Percentiles rank a stretch among this genome's conserved stretches.
These are phyloP conservation scores for Pollenia griseotomentosa DNA, from an alignment of 2,888 invertebrate genomes.

Conservation along the genomic window DNA sequence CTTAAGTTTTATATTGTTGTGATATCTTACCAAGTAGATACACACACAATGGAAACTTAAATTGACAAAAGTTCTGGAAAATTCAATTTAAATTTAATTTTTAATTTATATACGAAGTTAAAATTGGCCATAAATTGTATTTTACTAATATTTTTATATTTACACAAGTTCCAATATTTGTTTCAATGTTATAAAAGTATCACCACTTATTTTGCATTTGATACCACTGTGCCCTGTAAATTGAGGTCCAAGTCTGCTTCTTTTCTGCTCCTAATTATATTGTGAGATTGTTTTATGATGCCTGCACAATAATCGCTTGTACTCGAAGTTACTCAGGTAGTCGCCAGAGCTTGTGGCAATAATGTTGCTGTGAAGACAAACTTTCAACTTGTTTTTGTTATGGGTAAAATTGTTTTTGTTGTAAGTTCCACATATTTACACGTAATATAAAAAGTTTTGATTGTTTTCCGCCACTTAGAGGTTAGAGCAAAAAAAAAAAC, in stretches of 20 bases:
- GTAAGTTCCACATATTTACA: conserved; percentile 65
- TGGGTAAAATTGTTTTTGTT: conserved; percentile 33
- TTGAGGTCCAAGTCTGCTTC: not conserved
- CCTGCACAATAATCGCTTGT: conserved; percentile 10
- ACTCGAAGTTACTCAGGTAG: conserved; percentile 3
- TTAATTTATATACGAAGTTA: no score
- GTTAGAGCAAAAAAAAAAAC: no score
- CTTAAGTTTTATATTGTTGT: no score
- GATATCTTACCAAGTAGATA: no score
- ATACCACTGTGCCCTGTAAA: conserved; percentile 16
- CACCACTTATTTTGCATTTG: not conserved
- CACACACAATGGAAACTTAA: no score
- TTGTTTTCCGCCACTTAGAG: conserved; percentile 49
- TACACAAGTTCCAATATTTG: no score
- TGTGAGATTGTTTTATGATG: conserved; percentile 21
- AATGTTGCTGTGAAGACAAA: conserved; percentile 50
- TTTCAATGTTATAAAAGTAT: no score
- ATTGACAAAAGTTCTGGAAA: no score
- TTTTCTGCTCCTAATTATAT: conserved; percentile 36
- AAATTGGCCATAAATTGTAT: no score
- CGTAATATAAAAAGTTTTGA: conserved; percentile 56
- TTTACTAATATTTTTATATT: no score
- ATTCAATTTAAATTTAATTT: no score
- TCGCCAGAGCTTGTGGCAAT: conserved; percentile 42
- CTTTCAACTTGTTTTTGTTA: conserved; percentile 64